Conservation (phyloP, 2,888 invertebrate species). For the Luperina nickerlii region DNA sequence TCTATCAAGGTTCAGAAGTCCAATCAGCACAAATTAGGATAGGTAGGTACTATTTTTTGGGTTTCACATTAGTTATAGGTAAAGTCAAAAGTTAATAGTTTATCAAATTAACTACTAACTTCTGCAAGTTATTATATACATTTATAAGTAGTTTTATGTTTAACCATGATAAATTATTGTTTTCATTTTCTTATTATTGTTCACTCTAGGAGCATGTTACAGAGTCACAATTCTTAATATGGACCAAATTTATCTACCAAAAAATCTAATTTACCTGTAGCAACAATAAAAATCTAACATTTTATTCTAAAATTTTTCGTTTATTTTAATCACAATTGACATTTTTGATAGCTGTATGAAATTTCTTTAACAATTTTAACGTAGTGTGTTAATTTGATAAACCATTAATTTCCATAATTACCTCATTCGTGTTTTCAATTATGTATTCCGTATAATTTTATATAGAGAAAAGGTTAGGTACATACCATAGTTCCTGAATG, state of each 20-base stretch:
- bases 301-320: neutral
- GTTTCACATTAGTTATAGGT: neutral
- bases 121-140: no score
- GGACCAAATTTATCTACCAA: neutral
- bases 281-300: neutral
- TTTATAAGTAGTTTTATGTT: neutral
- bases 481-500: conserved; percentile 26
- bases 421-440: neutral
- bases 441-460: conserved; percentile 22
- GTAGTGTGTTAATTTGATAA: neutral
- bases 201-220: neutral
- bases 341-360: neutral
- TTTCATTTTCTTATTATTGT: neutral
- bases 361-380: neutral
- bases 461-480: conserved; percentile 23
- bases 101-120: neutral
- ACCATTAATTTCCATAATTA: neutral
- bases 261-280: neutral
- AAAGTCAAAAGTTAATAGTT: no score
- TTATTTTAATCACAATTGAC: neutral
- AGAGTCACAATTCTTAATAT: neutral
- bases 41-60: neutral
- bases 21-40: neutral
- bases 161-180: neutral
- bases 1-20: neutral